Evolutionary conservation across 2,888 invertebrate species (phyloP).

Genomic region (Dermolepida albohirtum): DNA sequence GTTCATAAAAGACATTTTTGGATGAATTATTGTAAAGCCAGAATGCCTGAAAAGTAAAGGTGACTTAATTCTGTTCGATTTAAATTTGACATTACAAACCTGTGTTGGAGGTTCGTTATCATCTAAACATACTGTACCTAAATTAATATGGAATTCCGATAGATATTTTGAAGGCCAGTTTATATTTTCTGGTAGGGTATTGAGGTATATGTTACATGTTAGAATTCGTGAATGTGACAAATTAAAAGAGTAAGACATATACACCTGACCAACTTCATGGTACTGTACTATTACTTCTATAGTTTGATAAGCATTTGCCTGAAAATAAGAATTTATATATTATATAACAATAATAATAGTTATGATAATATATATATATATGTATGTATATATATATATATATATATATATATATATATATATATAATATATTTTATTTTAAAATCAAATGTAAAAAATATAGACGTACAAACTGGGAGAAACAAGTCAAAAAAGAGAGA

Average conservation of each 20-base stretch:
- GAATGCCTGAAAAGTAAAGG: constrained; percentile 54
- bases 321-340: too few relatives aligned
- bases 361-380: too few relatives aligned
- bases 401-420: too few relatives aligned
- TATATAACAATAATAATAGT: too few relatives aligned
- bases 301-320: constrained; percentile 50
- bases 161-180: constrained; percentile 51
- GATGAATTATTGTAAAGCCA: constrained; percentile 64
- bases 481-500: too few relatives aligned
- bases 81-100: neutral
- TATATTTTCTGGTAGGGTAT: constrained; percentile 47
- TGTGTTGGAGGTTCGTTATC: constrained; percentile 53
- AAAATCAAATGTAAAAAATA: too few relatives aligned
- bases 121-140: constrained; percentile 58
- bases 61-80: constrained; percentile 4
- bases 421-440: too few relatives aligned
- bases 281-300: constrained; percentile 60
- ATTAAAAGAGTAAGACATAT: constrained; percentile 60
- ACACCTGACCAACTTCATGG: constrained; percentile 53
- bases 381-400: too few relatives aligned
- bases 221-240: constrained; percentile 60
- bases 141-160: constrained; percentile 47
- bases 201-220: constrained; percentile 56
- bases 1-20: constrained; percentile 52
- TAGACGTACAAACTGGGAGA: too few relatives aligned